Evolutionary conservation across 2,888 invertebrate genomes (phyloP), one percentile per base, ranked within the genome.

Genomic region (Lydus trimaculatus): DNA sequence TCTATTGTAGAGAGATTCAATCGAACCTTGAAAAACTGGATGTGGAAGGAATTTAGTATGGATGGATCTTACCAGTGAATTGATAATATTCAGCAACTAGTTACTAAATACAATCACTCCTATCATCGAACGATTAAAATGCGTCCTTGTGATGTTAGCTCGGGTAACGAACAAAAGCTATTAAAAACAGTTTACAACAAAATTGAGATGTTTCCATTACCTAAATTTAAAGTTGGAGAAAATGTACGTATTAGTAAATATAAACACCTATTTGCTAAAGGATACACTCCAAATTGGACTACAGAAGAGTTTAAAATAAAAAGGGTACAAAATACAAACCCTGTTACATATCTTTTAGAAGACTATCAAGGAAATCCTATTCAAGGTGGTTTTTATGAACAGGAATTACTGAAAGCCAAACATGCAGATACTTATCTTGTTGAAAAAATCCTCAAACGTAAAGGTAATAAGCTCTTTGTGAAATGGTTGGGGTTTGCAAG

Each of bases 111-210:
- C 69, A 84, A 84, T 70, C 66, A 78, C 64, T 74, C 67, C n/a
- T 78, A 76, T 70, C 82, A 84, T 78, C 70, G 76, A 31, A 83
- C 80, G 39, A 83, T 82, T 64, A 74, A 73, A 64, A 80, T 82
- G 76, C 76, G 73, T 65, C 81, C 83, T 4, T 67, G 36, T 48
- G 76, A 82, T 64, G 82, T 81, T 28, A 77, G 74, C 78, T 76
- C 79, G 78, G 73, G 74, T 77, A 78, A 80, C 80, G 65, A 84
- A 17, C 75, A 76, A 58, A n/a, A 20, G 17, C 64, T 80, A 58
- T 63, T 78, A 17, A 65, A 71, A 31, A 74, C 66, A 13, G 69
- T 73, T 28, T 80, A 74, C 63, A 76, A 63, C 60, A 71, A 76
- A 67, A 64, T 73, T 20, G 75, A 79, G 75, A 72, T 81, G 66